These are phyloP conservation scores for Brienomyrus brachyistius DNA, from an alignment of 2,113 vertebrate genomes.

Conservation along the genomic window DNA sequence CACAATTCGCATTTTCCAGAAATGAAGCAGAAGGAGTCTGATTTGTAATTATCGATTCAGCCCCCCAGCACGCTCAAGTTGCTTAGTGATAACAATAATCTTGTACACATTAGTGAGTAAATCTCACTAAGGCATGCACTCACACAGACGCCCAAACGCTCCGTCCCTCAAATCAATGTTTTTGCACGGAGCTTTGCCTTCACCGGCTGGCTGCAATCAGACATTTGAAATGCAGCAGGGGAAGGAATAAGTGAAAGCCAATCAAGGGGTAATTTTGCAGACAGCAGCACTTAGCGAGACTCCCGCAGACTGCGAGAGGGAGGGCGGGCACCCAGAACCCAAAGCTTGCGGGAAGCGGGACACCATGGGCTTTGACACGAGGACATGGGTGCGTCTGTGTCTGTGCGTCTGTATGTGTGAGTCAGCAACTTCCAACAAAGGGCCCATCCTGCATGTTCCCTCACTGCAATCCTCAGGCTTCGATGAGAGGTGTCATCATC, in stretches of 20 bases:
- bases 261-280: constrained; percentile 56
- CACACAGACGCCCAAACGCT: constrained; percentile 21
- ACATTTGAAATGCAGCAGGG: constrained; percentile 50
- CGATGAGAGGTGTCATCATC: neutral
- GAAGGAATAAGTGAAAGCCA: constrained; percentile 57
- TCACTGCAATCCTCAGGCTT: neutral
- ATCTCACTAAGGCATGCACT: neutral
- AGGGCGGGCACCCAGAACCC: constrained; percentile 22
- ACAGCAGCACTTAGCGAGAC: constrained; percentile 57
- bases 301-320: constrained; percentile 45
- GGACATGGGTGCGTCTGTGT: constrained; percentile 26
- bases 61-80: constrained; percentile 16
- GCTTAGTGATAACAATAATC: constrained; percentile 32
- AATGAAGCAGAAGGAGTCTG: neutral
- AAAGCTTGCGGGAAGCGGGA: constrained; percentile 37
- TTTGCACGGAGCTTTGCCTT: constrained; percentile 44
- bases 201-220: constrained; percentile 53
- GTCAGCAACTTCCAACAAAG: neutral
- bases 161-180: constrained; percentile 39
- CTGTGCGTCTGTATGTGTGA: neutral
- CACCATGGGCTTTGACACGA: constrained; percentile 33
- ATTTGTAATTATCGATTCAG: constrained; percentile 27
- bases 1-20: neutral
- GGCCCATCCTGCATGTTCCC: constrained; percentile 7
- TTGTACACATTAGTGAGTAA: constrained; percentile 33